These are phyloP conservation scores for Plecturocebus donacophilus DNA, from an alignment of 2,113 vertebrate species.

Conservation along the genomic window DNA sequence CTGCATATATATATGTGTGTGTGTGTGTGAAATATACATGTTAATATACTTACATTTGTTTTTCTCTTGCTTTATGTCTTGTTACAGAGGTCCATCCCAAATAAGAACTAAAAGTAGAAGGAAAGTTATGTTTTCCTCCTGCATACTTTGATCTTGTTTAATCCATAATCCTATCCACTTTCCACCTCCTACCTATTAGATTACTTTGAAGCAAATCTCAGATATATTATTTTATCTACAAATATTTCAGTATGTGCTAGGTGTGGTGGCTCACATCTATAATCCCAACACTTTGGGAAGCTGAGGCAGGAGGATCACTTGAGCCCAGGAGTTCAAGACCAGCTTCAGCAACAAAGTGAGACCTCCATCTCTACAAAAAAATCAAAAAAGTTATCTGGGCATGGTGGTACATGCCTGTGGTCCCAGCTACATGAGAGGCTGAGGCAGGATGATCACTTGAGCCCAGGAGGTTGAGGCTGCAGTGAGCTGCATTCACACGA, in stretches of 20 bases:
- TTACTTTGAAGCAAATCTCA: slow-evolving; percentile 33
- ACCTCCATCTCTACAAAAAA: too few relatives aligned
- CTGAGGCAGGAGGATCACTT: too few relatives aligned
- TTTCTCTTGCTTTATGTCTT: not conserved
- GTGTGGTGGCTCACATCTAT: too few relatives aligned
- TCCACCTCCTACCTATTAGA: not conserved
- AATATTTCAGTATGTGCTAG: not conserved
- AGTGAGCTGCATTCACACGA: too few relatives aligned
- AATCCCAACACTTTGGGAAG: too few relatives aligned
- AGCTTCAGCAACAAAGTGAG: too few relatives aligned
- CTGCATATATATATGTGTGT: not conserved
- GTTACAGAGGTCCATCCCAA: not conserved
- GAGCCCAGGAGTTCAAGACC: too few relatives aligned
- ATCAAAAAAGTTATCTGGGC: too few relatives aligned
- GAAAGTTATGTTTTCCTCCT: not conserved
- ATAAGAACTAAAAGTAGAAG: not conserved
- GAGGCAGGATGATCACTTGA: too few relatives aligned
- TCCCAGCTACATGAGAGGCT: too few relatives aligned
- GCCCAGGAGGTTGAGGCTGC: too few relatives aligned
- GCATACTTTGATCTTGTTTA: not conserved
- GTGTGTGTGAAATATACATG: not conserved
- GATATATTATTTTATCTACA: not conserved
- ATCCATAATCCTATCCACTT: not conserved
- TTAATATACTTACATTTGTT: not conserved
- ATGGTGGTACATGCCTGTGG: too few relatives aligned